Conservation (phyloP, 1,140 invertebrate species). For the Harlomillsia oculata region DNA sequence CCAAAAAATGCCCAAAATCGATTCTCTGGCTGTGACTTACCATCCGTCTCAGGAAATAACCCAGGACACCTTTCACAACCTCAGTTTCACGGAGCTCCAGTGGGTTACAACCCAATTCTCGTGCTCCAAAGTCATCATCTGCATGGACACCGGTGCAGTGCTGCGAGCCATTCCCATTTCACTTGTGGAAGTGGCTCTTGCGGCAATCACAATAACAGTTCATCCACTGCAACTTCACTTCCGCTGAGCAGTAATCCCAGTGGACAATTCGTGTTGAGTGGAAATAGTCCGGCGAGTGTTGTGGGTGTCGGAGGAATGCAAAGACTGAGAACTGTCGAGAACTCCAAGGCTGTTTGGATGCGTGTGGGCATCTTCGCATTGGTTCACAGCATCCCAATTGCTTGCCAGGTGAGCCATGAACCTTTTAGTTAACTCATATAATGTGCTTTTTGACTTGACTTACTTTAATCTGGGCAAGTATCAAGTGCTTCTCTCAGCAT, state of each 20-base stretch:
- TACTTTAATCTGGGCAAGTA: no score
- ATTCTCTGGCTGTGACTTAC: not conserved
- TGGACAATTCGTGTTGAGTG: conserved; percentile 2
- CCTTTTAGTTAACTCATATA: no score
- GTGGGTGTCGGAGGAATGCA: conserved; percentile 22
- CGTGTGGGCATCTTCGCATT: conserved; percentile 29
- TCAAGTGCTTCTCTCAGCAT: no score
- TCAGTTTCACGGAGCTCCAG: conserved; percentile 1
- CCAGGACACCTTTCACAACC: not conserved
- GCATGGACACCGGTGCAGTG: not conserved
- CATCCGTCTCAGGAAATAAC: not conserved
- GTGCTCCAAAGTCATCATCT: conserved; percentile 6
- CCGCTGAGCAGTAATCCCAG: no score
- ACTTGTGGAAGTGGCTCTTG: conserved; percentile 1
- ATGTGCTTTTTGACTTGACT: no score
- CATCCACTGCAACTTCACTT: not conserved
- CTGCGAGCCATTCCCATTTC: not conserved
- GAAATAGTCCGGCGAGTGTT: conserved; percentile 24
- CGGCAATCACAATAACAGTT: conserved; percentile 5
- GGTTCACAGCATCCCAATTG: conserved; percentile 26
- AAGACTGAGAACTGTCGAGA: conserved; percentile 14
- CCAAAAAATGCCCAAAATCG: conserved; percentile 11
- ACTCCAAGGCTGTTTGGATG: conserved; percentile 28
- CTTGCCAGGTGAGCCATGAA: conserved; percentile 29
- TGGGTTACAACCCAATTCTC: conserved; percentile 26